Evolutionary conservation across 2,888 invertebrate species (phyloP), one percentile per base, ranked within the genome.

Genomic region (Entomobrya multifasciata): DNA sequence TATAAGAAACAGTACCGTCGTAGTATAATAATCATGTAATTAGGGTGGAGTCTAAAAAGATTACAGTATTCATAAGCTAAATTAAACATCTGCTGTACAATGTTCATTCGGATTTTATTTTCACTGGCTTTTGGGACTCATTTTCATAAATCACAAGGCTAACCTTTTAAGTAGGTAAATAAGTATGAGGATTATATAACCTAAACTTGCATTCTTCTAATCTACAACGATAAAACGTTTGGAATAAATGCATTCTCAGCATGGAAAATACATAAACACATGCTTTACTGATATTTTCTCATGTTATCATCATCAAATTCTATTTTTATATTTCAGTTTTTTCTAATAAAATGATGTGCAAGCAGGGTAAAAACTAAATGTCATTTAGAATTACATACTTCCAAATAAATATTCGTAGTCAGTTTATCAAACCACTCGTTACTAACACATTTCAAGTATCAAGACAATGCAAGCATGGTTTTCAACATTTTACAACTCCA

Each of bases 141-240:
- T 52, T 74, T 74, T 52, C 30, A 49, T 74, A 74, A 49, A 74
- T 74, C 52, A 74, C 74, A 74, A 27, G 52, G 30, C 17, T 74
- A 52, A 52, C 30, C 52, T 74, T 49, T 72, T 49, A 49, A n/a
- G 15, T n/a, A 52, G 22, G 30, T 30, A 74, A 74, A 74, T 74
- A 74, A 74, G n/a, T n/a, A n/a, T n/a, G n/a, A n/a, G n/a, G n/a
- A n/a, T n/a, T n/a, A n/a, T n/a, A n/a, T n/a, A n/a, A n/a, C n/a
- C n/a, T n/a, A n/a, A n/a, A n/a, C n/a, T n/a, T n/a, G n/a, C n/a
- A n/a, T n/a, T n/a, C n/a, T n/a, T n/a, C n/a, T n/a, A n/a, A n/a
- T n/a, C n/a, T n/a, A n/a, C n/a, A n/a, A n/a, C n/a, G n/a, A n/a
- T n/a, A n/a, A n/a, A n/a, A n/a, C n/a, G n/a, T n/a, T n/a, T n/a